Evolutionary conservation across 2,113 vertebrate genomes (phyloP).

Genomic region (Oncorhynchus clarkii): DNA sequence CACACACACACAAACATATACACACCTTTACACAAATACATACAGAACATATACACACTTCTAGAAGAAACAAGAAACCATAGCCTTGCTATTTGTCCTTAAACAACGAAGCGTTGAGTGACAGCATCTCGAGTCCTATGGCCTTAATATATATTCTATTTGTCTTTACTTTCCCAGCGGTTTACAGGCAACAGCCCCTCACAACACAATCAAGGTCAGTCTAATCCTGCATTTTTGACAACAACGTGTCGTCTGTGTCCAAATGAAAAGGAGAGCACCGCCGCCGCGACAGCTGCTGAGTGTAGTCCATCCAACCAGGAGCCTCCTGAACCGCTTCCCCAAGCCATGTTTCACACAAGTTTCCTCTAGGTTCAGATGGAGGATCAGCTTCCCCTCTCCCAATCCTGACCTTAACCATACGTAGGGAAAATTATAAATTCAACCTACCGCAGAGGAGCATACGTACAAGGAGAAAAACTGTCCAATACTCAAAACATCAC

Average conservation of each 20-base stretch:
- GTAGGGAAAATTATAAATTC: too few species aligned
- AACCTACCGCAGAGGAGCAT: too few species aligned
- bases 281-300: slow-evolving; percentile 8
- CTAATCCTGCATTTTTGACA: slow-evolving; percentile 15
- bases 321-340: background rate
- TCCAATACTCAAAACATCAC: slow-evolving; percentile 1
- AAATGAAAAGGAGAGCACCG: background rate
- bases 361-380: too few species aligned
- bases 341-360: background rate
- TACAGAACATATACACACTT: background rate
- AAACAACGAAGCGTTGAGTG: slow-evolving; percentile 34
- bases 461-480: too few species aligned
- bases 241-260: slow-evolving; percentile 10
- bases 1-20: slow-evolving; percentile 12
- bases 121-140: slow-evolving; percentile 53
- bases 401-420: too few species aligned
- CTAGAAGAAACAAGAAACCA: background rate
- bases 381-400: too few species aligned
- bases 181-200: slow-evolving; percentile 16
- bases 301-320: background rate
- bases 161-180: slow-evolving; percentile 4
- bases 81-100: background rate
- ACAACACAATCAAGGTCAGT: slow-evolving; percentile 29
- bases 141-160: slow-evolving; percentile 51
- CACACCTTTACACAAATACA: background rate